Base-by-base conservation (phyloP, 2,888 invertebrate species). In the Holacanthella duospinosa region DNA sequence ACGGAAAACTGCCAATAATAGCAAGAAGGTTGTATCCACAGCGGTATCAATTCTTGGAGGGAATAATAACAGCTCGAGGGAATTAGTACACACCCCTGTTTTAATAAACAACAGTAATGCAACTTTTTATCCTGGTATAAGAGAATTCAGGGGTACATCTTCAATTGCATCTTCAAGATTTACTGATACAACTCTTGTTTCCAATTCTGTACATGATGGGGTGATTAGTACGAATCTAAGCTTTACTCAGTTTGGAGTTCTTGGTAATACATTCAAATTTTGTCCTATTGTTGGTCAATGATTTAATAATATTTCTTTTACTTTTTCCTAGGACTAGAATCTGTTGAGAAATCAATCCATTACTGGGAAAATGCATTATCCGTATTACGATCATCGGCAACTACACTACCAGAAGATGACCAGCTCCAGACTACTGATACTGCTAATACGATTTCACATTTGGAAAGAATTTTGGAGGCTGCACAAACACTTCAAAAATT, bases 331-430 rank as follows among this genome's bases (percentile, higher is more conserved):
- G 92, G 93, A 43, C 88, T 95, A 87, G 94, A 95, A 78, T 90
- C 93, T 0, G 78, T 95, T 72, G 93, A 93, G 75, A 88, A 88
- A 24, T 91, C 92, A 67, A 88, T 95, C 71, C 89, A 88, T 76
- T 91, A 88, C 77, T 95, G 94, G 94, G 94, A 96, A 78, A 93
- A 95, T 78, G 93, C 94, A 16, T 79, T 95, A 70, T 85, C 88
- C 0, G 85, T 88, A 44, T 91, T 91, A 75, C 83, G 84, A 44
- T 79, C 84, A 24, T 76, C 76, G 29, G 82, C 86, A 1, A 79
- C 86, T 55, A 84, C 87, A 36, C 82, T 90, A 69, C 86, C 89
- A 12, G 86, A 88, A 26, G 87, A 89, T 0, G 88, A 88, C 76
- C 92, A 92, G 79, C 86, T 86, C 74, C 82, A 9, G 4, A 21